These are phyloP conservation scores for Sitta carolinensis DNA, from an alignment of 2,797 vertebrate genomes.

Conservation along the genomic window DNA sequence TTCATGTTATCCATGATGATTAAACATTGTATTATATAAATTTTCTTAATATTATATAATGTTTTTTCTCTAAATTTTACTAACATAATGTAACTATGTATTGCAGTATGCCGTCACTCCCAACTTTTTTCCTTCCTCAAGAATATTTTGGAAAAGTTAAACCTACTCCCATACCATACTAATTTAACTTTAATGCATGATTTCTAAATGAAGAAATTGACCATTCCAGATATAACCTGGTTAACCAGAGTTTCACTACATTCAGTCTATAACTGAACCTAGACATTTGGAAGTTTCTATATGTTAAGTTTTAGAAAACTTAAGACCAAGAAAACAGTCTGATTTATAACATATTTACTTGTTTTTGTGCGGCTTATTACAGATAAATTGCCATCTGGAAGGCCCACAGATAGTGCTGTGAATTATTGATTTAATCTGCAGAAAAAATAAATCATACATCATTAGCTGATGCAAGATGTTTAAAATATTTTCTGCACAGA, in stretches of 20 bases:
- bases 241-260: background rate
- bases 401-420: constrained; percentile 77
- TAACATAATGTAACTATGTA: background rate
- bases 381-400: constrained; percentile 78
- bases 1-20: background rate
- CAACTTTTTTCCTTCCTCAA: background rate
- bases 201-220: background rate
- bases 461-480: constrained; percentile 14
- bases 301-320: background rate
- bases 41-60: background rate
- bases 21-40: background rate
- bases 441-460: constrained; percentile 32
- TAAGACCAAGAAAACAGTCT: background rate
- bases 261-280: background rate
- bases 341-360: constrained; percentile 72
- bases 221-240: background rate
- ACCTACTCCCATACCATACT: background rate
- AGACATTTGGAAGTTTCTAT: background rate
- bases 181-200: background rate
- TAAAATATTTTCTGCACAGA: constrained; percentile 44
- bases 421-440: constrained; percentile 81
- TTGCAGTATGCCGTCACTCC: background rate
- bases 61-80: background rate
- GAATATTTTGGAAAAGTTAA: background rate
- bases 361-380: constrained; percentile 74